These are phyloP conservation scores for Spodoptera frugiperda DNA, from an alignment of 1,140 invertebrate genomes.

Conservation along the genomic window DNA sequence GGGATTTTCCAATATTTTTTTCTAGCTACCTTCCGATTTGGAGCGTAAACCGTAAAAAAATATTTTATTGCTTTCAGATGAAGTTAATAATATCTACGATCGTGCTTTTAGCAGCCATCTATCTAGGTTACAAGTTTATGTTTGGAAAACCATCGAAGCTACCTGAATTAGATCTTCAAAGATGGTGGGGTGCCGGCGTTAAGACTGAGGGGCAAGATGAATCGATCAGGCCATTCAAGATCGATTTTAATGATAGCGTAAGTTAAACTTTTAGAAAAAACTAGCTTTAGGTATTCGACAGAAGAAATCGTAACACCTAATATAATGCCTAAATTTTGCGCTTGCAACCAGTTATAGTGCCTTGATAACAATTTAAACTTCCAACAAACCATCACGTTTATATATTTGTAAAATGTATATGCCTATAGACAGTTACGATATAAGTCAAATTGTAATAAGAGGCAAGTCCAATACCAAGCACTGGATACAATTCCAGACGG, in stretches of 20 bases:
- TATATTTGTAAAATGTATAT: no score
- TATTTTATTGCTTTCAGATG: conserved; percentile 15
- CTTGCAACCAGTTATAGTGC: neutral
- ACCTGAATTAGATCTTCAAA: conserved; percentile 71
- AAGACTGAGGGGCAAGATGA: conserved; percentile 67
- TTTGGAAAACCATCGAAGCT: conserved; percentile 60
- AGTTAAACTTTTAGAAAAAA: conserved; percentile 27
- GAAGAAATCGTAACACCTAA: no score
- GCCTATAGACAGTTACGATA: no score
- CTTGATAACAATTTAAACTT: neutral
- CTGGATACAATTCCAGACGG: neutral
- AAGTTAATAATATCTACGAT: neutral
- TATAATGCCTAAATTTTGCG: no score
- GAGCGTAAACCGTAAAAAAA: neutral
- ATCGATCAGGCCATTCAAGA: conserved; percentile 82
- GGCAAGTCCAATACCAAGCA: no score
- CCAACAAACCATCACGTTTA: no score
- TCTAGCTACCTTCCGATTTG: no score
- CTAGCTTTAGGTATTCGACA: no score
- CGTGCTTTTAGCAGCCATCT: conserved; percentile 42
- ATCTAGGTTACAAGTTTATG: conserved; percentile 54
- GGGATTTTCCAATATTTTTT: neutral
- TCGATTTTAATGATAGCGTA: conserved; percentile 85
- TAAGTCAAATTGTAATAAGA: no score
- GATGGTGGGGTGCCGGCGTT: conserved; percentile 85